Percentiles rank a stretch among this genome's conserved stretches.
phyloP scores from a whole-genome alignment of 2,888 invertebrate species.

The Temnothorax rugatulus region DNA sequence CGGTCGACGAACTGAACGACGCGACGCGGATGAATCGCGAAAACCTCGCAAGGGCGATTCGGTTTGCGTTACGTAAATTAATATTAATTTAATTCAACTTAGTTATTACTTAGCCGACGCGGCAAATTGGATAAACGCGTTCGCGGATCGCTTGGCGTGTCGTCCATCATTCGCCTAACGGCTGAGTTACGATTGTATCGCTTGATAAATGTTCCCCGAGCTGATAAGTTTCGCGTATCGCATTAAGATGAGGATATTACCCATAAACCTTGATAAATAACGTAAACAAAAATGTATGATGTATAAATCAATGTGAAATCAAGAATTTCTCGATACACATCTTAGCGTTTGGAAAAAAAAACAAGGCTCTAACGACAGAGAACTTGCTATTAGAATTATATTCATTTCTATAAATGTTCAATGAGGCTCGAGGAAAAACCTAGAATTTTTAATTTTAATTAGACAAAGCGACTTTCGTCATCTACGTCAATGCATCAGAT shows the following conservation, averaged over 20 bases:
- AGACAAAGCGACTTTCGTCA: neutral
- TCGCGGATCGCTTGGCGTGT: neutral
- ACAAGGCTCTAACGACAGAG: neutral
- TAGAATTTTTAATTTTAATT: neutral
- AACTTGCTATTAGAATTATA: neutral
- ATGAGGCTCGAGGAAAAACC: too few relatives aligned
- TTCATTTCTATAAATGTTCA: neutral
- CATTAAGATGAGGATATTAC: neutral
- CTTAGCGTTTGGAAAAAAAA: neutral
- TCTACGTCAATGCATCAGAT: neutral
- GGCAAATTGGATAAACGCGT: conserved; percentile 9
- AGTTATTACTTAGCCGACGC: conserved; percentile 15
- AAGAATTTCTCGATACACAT: neutral
- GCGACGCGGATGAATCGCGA: neutral
- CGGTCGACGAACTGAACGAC: neutral
- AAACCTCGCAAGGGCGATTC: neutral
- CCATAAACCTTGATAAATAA: neutral
- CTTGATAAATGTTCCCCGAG: neutral
- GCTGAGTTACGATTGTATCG: neutral
- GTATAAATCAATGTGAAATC: neutral
- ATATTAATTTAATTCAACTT: conserved; percentile 30
- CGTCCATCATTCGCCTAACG: neutral
- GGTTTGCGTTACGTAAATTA: neutral
- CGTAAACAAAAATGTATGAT: neutral
- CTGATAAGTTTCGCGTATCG: conserved; percentile 5